Evolutionary conservation across 1,140 invertebrate genomes (phyloP), one percentile per base, ranked within the genome.

Genomic region (Vanessa tameamea): DNA sequence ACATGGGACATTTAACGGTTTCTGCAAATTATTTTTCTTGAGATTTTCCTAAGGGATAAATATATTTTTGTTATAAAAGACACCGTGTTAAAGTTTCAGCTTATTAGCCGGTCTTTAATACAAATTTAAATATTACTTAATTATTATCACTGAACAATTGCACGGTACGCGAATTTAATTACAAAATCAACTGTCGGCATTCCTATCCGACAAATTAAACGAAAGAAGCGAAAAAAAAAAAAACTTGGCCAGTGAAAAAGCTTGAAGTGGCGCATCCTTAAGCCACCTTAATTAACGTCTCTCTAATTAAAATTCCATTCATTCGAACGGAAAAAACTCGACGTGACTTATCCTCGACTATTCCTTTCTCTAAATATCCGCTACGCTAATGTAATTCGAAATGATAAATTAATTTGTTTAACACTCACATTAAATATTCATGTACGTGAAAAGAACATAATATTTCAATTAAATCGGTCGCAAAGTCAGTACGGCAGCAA

Each of bases 271-370:
- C 76, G 78, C 78, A 86, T 81, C 84, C 80, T 81, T 86, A 78
- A 81, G 79, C 76, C 76, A 81, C 82, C 83, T 84, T 88, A 87
- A 88, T 88, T 90, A 88, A 87, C 81, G 83, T 82, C 78, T 81
- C 77, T 86, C 78, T 90, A 88, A 89, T 90, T 90, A 89, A 89
- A 90, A 88, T 86, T 88, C 85, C 84, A 83, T 87, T 85, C 84
- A 82, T 86, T 87, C 82, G 82, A 83, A 81, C 78, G 85, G 81
- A 89, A 87, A 87, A 86, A 85, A 84, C 61, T 43, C 75, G 65
- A 70, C 76, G 64, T 67, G 50, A 69, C 66, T 74, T 69, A 74
- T 64, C 59, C 14, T 72, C 26, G 69, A 47, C 63, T 50, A 72
- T 64, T 81, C 75, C 77, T 79, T 77, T 63, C 65, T 72, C 68